Evolutionary conservation across 2,888 invertebrate genomes (phyloP).

Genomic region (Epinotia ramella): DNA sequence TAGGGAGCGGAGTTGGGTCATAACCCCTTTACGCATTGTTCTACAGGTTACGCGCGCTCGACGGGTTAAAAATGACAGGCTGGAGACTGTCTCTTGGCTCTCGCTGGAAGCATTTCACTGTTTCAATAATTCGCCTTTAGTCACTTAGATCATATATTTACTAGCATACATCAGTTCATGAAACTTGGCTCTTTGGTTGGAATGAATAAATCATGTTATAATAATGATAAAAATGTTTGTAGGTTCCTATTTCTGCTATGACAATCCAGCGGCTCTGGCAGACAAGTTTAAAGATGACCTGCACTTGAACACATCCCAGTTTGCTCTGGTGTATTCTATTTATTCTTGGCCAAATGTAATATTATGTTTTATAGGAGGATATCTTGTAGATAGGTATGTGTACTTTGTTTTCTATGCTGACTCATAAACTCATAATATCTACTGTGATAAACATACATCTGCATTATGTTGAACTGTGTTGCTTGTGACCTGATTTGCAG

Average conservation of each 20-base stretch:
- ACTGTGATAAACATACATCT: constrained; percentile 49
- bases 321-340: constrained; percentile 95
- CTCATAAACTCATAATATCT: constrained; percentile 32
- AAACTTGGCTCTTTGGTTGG: too few relatives aligned
- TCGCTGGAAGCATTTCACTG: neutral
- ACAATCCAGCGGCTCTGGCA: constrained; percentile 97
- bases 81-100: neutral
- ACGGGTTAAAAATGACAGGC: neutral
- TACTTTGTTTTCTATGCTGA: constrained; percentile 42
- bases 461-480: constrained; percentile 49
- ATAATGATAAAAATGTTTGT: constrained; percentile 57
- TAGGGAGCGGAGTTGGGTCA: too few relatives aligned
- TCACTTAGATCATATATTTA: neutral
- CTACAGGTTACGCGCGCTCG: too few relatives aligned
- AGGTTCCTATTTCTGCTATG: constrained; percentile 99
- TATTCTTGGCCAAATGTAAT: constrained; percentile 99
- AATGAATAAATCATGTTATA: too few relatives aligned
- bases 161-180: neutral
- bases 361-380: constrained; percentile 98
- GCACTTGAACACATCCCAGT: constrained; percentile 91
- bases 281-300: constrained; percentile 94
- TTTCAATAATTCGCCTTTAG: neutral
- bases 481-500: constrained; percentile 35
- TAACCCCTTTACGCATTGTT: too few relatives aligned
- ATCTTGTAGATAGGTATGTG: constrained; percentile 93